Evolutionary conservation across 2,888 invertebrate genomes (phyloP).

Genomic region (Andrena minutula): DNA sequence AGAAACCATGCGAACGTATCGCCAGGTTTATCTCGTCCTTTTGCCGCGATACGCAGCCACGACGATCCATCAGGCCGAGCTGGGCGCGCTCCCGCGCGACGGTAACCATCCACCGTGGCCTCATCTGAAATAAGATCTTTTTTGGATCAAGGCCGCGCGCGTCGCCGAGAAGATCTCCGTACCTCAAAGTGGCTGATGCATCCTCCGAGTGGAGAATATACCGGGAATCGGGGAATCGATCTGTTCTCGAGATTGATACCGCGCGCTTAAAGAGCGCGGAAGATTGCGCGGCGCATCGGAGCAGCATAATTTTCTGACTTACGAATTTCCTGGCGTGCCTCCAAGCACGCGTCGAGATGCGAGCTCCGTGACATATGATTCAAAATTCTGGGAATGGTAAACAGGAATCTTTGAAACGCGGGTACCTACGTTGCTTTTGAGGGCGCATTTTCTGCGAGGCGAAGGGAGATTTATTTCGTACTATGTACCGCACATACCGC

Average conservation of each 20-base stretch:
- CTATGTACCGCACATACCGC: too few species aligned
- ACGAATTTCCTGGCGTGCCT: background rate
- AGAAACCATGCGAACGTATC: slow-evolving; percentile 25
- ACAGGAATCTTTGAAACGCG: background rate
- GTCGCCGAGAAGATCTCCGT: background rate
- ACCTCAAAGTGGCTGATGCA: slow-evolving; percentile 11
- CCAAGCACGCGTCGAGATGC: slow-evolving; percentile 1
- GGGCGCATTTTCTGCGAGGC: too few species aligned
- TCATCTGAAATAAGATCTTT: slow-evolving; percentile 51
- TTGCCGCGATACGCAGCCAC: slow-evolving; percentile 31
- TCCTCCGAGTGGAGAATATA: slow-evolving; percentile 18
- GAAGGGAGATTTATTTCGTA: too few species aligned
- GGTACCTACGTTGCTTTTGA: background rate
- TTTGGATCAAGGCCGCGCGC: slow-evolving; percentile 14
- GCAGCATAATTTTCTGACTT: slow-evolving; percentile 17
- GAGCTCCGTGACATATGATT: background rate
- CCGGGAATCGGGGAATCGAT: slow-evolving; percentile 13
- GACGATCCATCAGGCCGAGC: slow-evolving; percentile 40
- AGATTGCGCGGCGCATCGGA: background rate
- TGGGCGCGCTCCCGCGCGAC: slow-evolving; percentile 19
- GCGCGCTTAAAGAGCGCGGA: background rate
- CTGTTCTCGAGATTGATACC: slow-evolving; percentile 33
- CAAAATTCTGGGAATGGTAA: background rate
- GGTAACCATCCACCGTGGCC: slow-evolving; percentile 2
- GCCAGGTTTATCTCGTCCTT: slow-evolving; percentile 16